Evolutionary conservation across 2,797 vertebrate species (phyloP).

Genomic region (Bryconaethiops microstoma): DNA sequence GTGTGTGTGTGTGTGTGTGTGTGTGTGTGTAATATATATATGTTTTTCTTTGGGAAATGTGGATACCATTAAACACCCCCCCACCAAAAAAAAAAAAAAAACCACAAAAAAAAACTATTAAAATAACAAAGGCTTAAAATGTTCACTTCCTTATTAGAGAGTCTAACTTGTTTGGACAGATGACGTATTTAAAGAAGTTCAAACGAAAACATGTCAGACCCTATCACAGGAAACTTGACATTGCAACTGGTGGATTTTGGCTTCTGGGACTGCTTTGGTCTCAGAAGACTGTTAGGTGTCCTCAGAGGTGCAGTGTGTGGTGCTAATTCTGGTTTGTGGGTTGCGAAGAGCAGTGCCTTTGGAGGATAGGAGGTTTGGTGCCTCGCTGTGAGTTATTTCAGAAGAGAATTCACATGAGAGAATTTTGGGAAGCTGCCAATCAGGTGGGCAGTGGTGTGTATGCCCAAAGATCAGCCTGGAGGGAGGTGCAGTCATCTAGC

Average conservation of each 20-base stretch:
- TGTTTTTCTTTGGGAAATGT: no score
- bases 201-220: no score
- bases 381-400: conserved; percentile 7
- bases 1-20: no score
- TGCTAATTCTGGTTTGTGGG: not conserved
- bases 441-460: conserved; percentile 16
- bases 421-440: conserved; percentile 10
- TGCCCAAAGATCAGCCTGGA: conserved; percentile 2
- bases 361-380: conserved; percentile 1
- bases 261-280: not conserved
- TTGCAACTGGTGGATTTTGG: not conserved
- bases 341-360: not conserved
- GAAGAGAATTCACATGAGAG: conserved; percentile 21
- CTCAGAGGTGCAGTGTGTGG: not conserved
- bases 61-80: no score
- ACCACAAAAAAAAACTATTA: no score
- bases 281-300: not conserved
- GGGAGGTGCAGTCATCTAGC: not conserved
- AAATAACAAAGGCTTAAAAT: no score
- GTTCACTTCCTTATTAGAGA: no score
- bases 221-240: conserved; percentile 1
- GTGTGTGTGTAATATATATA: no score
- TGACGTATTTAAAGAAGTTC: not conserved
- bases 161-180: not conserved
- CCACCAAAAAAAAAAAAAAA: no score